Evolutionary conservation across 1,140 invertebrate genomes (phyloP), one percentile per base, ranked within the genome.

Genomic region (Pseudomyrmex flavicornis): DNA sequence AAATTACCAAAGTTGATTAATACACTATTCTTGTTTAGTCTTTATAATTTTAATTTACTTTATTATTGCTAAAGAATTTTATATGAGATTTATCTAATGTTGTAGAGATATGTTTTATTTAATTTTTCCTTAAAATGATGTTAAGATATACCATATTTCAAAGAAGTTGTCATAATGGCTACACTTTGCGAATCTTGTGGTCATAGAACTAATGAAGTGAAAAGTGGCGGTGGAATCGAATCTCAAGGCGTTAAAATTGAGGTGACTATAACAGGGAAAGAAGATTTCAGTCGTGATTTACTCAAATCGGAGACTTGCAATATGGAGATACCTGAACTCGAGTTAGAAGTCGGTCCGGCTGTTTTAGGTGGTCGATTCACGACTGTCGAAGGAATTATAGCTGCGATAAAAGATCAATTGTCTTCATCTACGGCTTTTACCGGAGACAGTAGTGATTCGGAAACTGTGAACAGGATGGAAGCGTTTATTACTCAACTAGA

Each of bases 161-260:
- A 99, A 94, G 98, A 99, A 94, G 98, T 98, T 2, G 96, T 99
- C 0, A 98, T 99, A 63, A 99, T 99, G 99, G 98, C 98, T 2
- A 99, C 98, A 0, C 95, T 94, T 1, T 99, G 99, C 93, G 98
- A 99, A 17, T 88, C 89, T 2, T 99, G 99, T 95, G 99, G 99
- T 0, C 95, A 97, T 92, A 95, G 97, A 91, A 98, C 98, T 2
- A 99, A 98, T 93, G 98, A 99, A 95, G 98, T 99, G 0, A 99
- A 99, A 94, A 97, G 98, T 46, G 98, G 98, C 0, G 95, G 97
- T 70, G 98, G 98, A 0, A 97, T 99, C 59, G 98, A 98, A 93
- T 95, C 97, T 0, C 95, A 96, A 84, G 99, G 99, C 1, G 95
- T 97, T 0, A 96, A 95, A 76, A 97, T 99, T 68, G 96, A 96